Conservation (phyloP, 1,140 invertebrate genomes). For the Drosophila tani region DNA sequence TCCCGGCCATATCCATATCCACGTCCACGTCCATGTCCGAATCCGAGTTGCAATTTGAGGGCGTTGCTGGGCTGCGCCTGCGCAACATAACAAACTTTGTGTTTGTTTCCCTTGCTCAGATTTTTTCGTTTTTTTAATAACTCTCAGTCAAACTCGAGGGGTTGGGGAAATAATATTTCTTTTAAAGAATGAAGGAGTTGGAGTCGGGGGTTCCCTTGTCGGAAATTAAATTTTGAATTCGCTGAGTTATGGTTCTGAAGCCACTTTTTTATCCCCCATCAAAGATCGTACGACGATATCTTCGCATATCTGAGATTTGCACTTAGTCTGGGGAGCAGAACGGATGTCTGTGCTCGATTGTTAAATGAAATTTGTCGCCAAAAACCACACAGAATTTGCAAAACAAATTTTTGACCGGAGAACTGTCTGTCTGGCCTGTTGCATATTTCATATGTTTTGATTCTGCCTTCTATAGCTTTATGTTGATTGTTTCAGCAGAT, state of each 20-base stretch:
- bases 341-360: slow-evolving; percentile 74
- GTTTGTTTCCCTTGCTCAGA: slow-evolving; percentile 55
- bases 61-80: slow-evolving; percentile 77
- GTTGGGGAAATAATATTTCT: slow-evolving; percentile 15
- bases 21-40: slow-evolving; percentile 13
- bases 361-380: slow-evolving; percentile 70
- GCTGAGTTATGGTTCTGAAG: slow-evolving; percentile 62
- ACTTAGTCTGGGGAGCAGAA: slow-evolving; percentile 31
- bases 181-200: not conserved
- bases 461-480: slow-evolving; percentile 42
- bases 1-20: not conserved
- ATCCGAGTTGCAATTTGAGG: slow-evolving; percentile 46
- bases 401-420: slow-evolving; percentile 56
- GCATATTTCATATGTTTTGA: slow-evolving; percentile 74
- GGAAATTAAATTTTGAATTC: slow-evolving; percentile 68
- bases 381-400: slow-evolving; percentile 69
- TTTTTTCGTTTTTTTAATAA: slow-evolving; percentile 63
- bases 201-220: slow-evolving; percentile 47
- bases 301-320: slow-evolving; percentile 33
- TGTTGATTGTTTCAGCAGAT: slow-evolving; percentile 46
- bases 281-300: slow-evolving; percentile 14
- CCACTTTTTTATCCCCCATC: not conserved
- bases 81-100: slow-evolving; percentile 82
- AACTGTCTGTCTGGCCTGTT: slow-evolving; percentile 50
- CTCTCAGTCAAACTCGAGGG: slow-evolving; percentile 19